Percentiles rank a stretch among this genome's conserved stretches.
These are phyloP conservation scores for Drosophila setosimentum DNA, from an alignment of 2,888 invertebrate genomes.

Conservation along the genomic window DNA sequence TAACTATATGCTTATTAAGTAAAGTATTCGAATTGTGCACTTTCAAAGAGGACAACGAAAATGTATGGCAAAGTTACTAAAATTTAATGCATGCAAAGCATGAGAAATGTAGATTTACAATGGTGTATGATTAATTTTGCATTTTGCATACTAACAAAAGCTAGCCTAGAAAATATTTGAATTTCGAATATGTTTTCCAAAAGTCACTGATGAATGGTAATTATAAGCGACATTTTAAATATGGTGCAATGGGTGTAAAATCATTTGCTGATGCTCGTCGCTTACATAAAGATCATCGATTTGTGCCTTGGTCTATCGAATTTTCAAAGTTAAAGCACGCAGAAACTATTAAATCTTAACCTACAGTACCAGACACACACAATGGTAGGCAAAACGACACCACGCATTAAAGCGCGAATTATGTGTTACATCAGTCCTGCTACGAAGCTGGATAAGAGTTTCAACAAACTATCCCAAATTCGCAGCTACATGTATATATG, in stretches of 20 bases:
- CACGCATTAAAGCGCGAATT: slow-evolving; percentile 38
- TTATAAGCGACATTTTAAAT: slow-evolving; percentile 47
- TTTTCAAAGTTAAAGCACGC: slow-evolving; percentile 28
- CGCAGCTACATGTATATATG: slow-evolving; percentile 10
- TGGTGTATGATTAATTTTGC: slow-evolving; percentile 14
- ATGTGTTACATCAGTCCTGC: slow-evolving; percentile 27
- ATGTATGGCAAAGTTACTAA: slow-evolving; percentile 11
- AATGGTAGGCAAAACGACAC: slow-evolving; percentile 13
- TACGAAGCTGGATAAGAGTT: slow-evolving; percentile 36
- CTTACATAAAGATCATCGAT: slow-evolving; percentile 37
- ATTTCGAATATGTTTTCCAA: slow-evolving; percentile 41
- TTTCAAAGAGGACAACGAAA: slow-evolving; percentile 25
- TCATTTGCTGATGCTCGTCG: slow-evolving; percentile 15
- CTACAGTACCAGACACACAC: slow-evolving; percentile 8
- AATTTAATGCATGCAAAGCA: slow-evolving; percentile 14
- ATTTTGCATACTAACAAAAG: slow-evolving; percentile 10
- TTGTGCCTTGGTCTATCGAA: slow-evolving; percentile 22
- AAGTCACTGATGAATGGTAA: slow-evolving; percentile 44
- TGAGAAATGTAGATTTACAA: slow-evolving; percentile 36
- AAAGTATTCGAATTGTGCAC: slow-evolving; percentile 5
- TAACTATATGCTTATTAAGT: slow-evolving; percentile 11
- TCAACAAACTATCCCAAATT: slow-evolving; percentile 36
- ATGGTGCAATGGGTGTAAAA: slow-evolving; percentile 44
- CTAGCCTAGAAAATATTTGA: slow-evolving; percentile 25
- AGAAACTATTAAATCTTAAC: slow-evolving; percentile 17